phyloP scores from a whole-genome alignment of 2,797 vertebrate species.

The Lutjanus campechanus region DNA sequence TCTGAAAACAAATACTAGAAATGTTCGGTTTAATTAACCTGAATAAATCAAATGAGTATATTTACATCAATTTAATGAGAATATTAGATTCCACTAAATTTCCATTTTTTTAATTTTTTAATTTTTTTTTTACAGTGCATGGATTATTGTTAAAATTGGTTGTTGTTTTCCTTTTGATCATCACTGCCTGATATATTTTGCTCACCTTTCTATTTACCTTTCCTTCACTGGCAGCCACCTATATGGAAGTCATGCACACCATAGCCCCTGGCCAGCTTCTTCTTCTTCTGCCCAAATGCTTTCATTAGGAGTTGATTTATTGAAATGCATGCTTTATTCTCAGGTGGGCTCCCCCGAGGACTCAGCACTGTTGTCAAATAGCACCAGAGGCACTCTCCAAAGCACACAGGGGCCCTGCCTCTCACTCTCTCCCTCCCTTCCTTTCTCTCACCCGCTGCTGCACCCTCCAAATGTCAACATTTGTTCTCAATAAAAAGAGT shows the following conservation, averaged over 20 bases:
- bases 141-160: constrained; percentile 24
- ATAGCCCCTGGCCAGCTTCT: constrained; percentile 71
- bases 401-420: constrained; percentile 69
- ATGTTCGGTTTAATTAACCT: too few species aligned
- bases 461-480: constrained; percentile 92
- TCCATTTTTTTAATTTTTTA: too few species aligned
- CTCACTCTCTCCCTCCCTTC: constrained; percentile 67
- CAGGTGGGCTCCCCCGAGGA: constrained; percentile 86
- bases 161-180: constrained; percentile 43
- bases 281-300: constrained; percentile 73
- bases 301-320: constrained; percentile 87
- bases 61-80: too few species aligned
- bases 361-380: constrained; percentile 82
- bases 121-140: constrained; percentile 9
- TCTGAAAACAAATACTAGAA: too few species aligned
- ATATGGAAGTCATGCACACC: constrained; percentile 44
- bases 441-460: constrained; percentile 74
- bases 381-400: constrained; percentile 83
- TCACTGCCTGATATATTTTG: constrained; percentile 22
- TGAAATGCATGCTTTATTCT: constrained; percentile 90
- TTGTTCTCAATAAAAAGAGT: constrained; percentile 93
- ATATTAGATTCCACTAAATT: too few species aligned
- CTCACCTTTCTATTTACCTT: constrained; percentile 44
- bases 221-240: constrained; percentile 32
- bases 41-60: too few species aligned